Evolutionary conservation across 2,113 vertebrate species (phyloP).

Genomic region (Dunckerocampus dactyliophorus): DNA sequence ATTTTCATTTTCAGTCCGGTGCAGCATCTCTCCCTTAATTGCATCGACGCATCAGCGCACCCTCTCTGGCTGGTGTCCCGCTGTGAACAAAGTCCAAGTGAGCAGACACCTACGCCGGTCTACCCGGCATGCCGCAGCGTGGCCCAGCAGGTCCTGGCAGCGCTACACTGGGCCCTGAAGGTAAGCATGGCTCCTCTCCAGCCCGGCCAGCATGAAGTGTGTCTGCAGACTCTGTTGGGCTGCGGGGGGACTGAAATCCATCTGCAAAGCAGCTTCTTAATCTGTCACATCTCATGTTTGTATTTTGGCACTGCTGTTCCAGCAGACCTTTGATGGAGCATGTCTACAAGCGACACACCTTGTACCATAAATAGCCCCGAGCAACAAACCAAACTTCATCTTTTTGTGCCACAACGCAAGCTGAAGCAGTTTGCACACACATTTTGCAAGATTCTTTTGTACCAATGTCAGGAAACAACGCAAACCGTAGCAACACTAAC

Average conservation of each 20-base stretch:
- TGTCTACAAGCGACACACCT: no score
- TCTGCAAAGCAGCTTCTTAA: neutral
- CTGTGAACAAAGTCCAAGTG: conserved; percentile 34
- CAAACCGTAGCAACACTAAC: no score
- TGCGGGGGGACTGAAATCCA: neutral
- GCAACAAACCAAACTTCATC: no score
- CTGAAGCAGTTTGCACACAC: no score
- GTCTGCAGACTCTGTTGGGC: neutral
- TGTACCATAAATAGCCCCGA: no score
- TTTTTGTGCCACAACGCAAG: no score
- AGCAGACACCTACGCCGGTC: conserved; percentile 14
- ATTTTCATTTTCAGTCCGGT: conserved; percentile 19
- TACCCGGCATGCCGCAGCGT: conserved; percentile 21
- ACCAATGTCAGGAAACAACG: no score
- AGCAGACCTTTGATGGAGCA: no score
- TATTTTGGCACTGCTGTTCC: no score
- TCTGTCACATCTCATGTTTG: neutral
- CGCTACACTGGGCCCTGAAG: conserved; percentile 8
- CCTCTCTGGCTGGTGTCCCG: conserved; percentile 20
- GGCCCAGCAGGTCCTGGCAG: conserved; percentile 27
- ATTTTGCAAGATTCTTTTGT: no score
- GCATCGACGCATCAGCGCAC: conserved; percentile 16
- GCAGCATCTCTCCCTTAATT: conserved; percentile 23
- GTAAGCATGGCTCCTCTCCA: conserved; percentile 19
- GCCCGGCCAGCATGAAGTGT: conserved; percentile 17